Evolutionary conservation across 2,797 vertebrate species (phyloP).

Genomic region (Lepidocolaptes lacrymiger): DNA sequence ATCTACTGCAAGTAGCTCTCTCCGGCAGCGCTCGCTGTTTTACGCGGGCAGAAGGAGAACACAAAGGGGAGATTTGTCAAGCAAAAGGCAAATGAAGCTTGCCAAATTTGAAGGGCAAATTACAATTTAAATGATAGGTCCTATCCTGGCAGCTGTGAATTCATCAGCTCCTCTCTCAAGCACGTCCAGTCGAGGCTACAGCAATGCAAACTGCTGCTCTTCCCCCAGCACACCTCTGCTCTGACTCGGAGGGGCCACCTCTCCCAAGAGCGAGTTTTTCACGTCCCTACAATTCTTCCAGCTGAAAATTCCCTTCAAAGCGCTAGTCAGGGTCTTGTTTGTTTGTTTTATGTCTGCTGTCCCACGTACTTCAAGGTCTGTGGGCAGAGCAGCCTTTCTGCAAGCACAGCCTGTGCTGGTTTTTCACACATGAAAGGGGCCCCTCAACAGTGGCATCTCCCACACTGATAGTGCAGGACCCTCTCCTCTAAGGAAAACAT

Average conservation of each 20-base stretch:
- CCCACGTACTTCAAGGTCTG: not conserved
- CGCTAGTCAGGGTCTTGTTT: not conserved
- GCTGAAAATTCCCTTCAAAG: not conserved
- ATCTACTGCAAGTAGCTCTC: not conserved
- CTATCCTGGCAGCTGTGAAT: conserved; percentile 24
- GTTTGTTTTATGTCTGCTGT: not conserved
- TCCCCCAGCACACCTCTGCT: not conserved
- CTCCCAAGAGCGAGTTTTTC: not conserved
- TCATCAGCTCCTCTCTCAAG: conserved; percentile 12
- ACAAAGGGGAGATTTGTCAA: conserved; percentile 15
- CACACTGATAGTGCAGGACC: not conserved
- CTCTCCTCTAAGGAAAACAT: not conserved
- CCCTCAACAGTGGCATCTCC: accelerated
- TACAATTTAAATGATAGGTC: conserved; percentile 32
- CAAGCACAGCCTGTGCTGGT: not conserved
- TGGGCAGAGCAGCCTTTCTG: not conserved
- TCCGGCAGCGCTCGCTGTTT: not conserved
- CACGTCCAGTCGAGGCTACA: not conserved
- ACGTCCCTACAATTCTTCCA: not conserved
- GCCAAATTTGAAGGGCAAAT: conserved; percentile 38
- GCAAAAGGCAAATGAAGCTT: not conserved
- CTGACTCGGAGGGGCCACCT: not conserved
- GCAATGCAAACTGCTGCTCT: not conserved
- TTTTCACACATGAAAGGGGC: not conserved
- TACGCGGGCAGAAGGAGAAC: not conserved